Percentiles rank a stretch among this genome's conserved stretches.
These are phyloP conservation scores for Tubulanus polymorphus DNA, from an alignment of 2,888 invertebrate species.

Conservation along the genomic window DNA sequence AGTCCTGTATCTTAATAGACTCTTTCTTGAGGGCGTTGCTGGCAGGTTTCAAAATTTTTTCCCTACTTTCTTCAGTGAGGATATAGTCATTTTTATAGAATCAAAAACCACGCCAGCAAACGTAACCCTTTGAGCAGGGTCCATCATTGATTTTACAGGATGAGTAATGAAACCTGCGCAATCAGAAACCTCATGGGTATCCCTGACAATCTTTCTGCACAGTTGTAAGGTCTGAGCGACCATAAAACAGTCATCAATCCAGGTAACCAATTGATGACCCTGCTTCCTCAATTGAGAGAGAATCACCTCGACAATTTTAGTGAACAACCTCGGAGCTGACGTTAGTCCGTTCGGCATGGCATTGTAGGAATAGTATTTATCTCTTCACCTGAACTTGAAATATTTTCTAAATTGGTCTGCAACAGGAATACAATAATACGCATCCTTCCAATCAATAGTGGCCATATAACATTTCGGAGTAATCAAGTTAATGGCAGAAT, in stretches of 20 bases:
- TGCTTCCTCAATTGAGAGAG: constrained; percentile 16
- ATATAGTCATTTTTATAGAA: constrained; percentile 18
- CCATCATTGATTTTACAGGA: constrained; percentile 17
- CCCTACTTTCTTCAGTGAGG: neutral
- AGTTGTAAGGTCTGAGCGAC: constrained; percentile 7
- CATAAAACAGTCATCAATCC: constrained; percentile 13
- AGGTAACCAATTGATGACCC: constrained; percentile 11
- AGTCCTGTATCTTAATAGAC: neutral
- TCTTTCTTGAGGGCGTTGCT: neutral
- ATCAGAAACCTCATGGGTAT: neutral
- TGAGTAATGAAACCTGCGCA: constrained; percentile 12
- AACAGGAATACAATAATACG: constrained; percentile 19
- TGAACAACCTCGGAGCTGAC: constrained; percentile 19
- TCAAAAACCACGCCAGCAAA: constrained; percentile 15
- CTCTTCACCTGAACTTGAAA: constrained; percentile 20
- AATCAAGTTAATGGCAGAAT: constrained; percentile 15
- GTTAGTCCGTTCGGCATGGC: constrained; percentile 19
- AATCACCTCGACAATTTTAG: constrained; percentile 21
- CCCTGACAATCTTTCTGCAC: constrained; percentile 9
- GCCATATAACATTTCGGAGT: constrained; percentile 16
- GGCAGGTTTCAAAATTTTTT: neutral
- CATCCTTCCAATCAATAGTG: constrained; percentile 18
- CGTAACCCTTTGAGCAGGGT: constrained; percentile 12
- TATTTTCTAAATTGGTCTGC: constrained; percentile 10
- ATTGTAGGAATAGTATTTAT: constrained; percentile 11